A percentile compares a stretch with the other conserved stretches of the same genome.
phyloP scores from a whole-genome alignment of 2,888 invertebrate species.

The Schizotus pectinicornis region DNA sequence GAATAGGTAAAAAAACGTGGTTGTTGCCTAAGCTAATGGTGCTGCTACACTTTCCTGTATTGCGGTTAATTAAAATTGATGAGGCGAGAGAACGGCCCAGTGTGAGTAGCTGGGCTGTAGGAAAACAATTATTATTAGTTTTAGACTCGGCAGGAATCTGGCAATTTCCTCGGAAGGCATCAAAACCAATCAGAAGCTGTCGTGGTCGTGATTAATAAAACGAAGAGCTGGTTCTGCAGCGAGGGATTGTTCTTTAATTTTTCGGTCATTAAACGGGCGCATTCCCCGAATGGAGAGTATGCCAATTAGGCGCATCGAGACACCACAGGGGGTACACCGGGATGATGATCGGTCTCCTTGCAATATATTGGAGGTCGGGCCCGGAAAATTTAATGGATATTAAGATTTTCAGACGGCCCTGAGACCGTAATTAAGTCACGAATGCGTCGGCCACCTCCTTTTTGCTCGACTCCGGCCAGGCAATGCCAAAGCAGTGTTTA shows the following conservation, averaged over 20 bases:
- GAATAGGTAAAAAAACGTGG: too few relatives aligned
- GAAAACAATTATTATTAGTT: conserved; percentile 52
- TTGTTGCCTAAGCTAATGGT: not conserved
- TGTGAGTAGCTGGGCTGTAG: conserved; percentile 47
- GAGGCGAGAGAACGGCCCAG: conserved; percentile 46
- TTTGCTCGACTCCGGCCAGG: not conserved
- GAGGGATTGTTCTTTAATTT: conserved; percentile 47
- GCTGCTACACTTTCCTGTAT: conserved; percentile 3
- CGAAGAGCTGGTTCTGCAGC: conserved; percentile 11
- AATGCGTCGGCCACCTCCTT: conserved; percentile 18
- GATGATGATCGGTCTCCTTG: conserved; percentile 34
- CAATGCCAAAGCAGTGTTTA: too few relatives aligned
- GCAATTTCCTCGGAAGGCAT: conserved; percentile 47
- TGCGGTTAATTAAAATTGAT: conserved; percentile 48
- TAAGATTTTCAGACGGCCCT: conserved; percentile 41
- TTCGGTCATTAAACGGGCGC: conserved; percentile 48
- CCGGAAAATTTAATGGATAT: conserved; percentile 47
- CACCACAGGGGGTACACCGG: conserved; percentile 42
- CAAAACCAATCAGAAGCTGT: conserved; percentile 51
- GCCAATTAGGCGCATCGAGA: conserved; percentile 48
- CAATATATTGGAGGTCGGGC: conserved; percentile 35
- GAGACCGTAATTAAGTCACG: conserved; percentile 45
- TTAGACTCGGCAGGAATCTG: conserved; percentile 47
- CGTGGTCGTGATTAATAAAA: conserved; percentile 50
- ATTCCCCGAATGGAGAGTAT: conserved; percentile 43